Evolutionary conservation across 1,140 invertebrate genomes (phyloP).

Genomic region (Pygmarrhopalites habei): DNA sequence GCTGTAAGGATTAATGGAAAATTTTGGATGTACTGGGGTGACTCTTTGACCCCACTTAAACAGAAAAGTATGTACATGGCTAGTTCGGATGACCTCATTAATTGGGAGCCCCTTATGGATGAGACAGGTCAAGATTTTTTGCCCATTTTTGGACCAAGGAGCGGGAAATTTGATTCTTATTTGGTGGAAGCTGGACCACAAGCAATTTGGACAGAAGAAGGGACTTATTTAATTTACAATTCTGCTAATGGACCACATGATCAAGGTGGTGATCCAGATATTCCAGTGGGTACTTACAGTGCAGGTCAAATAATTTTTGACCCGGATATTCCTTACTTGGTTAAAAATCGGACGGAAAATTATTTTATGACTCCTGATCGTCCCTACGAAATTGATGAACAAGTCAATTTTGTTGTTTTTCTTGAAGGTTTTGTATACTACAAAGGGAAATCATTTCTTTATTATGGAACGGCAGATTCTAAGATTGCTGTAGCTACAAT

Average conservation of each 20-base stretch:
- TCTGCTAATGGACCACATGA: slow-evolving; percentile 8
- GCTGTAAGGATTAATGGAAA: slow-evolving; percentile 26
- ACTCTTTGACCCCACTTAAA: too few species aligned
- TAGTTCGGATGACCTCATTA: slow-evolving; percentile 20
- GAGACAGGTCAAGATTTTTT: not conserved
- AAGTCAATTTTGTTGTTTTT: slow-evolving; percentile 34
- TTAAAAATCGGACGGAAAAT: slow-evolving; percentile 14
- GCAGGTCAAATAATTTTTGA: slow-evolving; percentile 29
- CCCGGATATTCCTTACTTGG: not conserved
- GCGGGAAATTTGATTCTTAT: slow-evolving; percentile 28
- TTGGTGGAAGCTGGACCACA: slow-evolving; percentile 35
- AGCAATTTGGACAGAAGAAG: slow-evolving; percentile 23
- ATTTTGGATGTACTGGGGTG: slow-evolving; percentile 37
- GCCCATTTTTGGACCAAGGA: slow-evolving; percentile 23
- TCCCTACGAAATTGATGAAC: slow-evolving; percentile 27
- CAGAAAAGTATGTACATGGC: slow-evolving; percentile 24
- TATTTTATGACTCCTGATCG: slow-evolving; percentile 36
- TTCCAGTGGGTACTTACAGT: slow-evolving; percentile 30
- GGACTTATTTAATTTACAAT: slow-evolving; percentile 35
- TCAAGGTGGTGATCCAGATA: slow-evolving; percentile 17
- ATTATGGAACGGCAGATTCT: slow-evolving; percentile 36
- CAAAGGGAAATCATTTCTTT: slow-evolving; percentile 23
- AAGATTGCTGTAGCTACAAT: slow-evolving; percentile 35
- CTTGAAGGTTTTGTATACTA: slow-evolving; percentile 30
- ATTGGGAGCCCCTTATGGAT: slow-evolving; percentile 24